Base-by-base conservation (phyloP, 2,888 invertebrate genomes). In the Drosophila parthenogenetica region DNA sequence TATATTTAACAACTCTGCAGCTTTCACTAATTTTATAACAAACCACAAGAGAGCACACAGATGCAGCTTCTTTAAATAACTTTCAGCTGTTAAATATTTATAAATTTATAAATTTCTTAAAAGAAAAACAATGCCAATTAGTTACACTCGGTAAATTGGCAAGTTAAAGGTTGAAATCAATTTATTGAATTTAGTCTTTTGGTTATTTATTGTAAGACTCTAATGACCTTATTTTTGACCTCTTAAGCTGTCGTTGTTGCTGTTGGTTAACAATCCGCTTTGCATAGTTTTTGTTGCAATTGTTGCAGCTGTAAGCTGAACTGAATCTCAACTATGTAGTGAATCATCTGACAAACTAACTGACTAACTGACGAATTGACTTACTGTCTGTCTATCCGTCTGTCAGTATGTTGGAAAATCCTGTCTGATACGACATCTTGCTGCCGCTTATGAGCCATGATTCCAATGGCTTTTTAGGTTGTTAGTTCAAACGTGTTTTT, bases 231-330 rank as follows among this genome's bases (percentile, higher is more conserved):
- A 13, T 46, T 22, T 39, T 43, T 10, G 39, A 5, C 17, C 22
- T 37, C 5, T 39, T 29, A 50, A 60, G 29, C 29, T 19, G 32
- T 35, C 13, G 35, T 22, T 29, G 10, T 46, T 29, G 13, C 2
- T 66, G 79, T 79, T 79, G 79, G 79, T 70, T 62, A 64, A 64
- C 67, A 81, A 81, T 79, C 80, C 76, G 85, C 82, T 81, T 82
- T 85, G 51, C 43, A 45, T 32, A 50, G 54, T 65, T 59, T 55
- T 71, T 76, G 61, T 59, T 19, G 45, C 55, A 53, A 46, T 46
- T 65, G 42, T 45, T 51, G 71, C 75, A 66, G 35, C 48, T 66
- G 29, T 48, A 39, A 40, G 17, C 16, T 29, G 17, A 42, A 59
- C 32, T 70, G 35, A 29, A 53, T 14, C 71, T 75, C 51, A 65